A percentile compares a stretch with the other conserved stretches of the same genome.
These are phyloP conservation scores for Phocides pigmalion DNA, from an alignment of 1,140 invertebrate species.

Conservation along the genomic window DNA sequence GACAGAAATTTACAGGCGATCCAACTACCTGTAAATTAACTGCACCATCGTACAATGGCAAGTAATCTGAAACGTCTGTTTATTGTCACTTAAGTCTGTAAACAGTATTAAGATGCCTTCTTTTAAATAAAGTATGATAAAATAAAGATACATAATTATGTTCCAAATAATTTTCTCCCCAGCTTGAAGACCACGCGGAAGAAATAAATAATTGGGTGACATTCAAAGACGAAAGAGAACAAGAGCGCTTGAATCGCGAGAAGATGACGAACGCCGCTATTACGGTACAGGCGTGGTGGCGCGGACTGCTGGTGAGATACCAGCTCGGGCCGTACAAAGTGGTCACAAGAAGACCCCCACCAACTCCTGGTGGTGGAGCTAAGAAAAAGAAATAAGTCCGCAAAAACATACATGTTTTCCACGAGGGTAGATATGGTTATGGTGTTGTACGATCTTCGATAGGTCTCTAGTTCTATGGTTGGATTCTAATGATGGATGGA, in stretches of 20 bases:
- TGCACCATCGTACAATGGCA: too few relatives aligned
- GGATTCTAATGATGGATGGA: too few relatives aligned
- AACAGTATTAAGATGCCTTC: too few relatives aligned
- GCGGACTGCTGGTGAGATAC: slow-evolving; percentile 86
- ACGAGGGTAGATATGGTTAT: too few relatives aligned
- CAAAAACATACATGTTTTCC: too few relatives aligned
- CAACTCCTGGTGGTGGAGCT: slow-evolving; percentile 6
- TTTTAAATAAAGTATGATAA: too few relatives aligned
- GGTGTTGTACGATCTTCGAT: too few relatives aligned
- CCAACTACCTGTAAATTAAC: too few relatives aligned
- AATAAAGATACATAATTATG: neutral
- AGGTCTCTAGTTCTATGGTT: too few relatives aligned
- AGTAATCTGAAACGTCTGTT: too few relatives aligned
- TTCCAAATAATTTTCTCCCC: neutral
- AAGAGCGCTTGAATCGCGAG: slow-evolving; percentile 44
- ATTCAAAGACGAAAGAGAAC: slow-evolving; percentile 57
- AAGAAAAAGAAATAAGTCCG: slow-evolving; percentile 45
- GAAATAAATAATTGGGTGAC: slow-evolving; percentile 49
- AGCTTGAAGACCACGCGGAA: slow-evolving; percentile 48
- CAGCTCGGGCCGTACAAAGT: slow-evolving; percentile 84
- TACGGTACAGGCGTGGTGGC: slow-evolving; percentile 87
- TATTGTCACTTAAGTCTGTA: too few relatives aligned
- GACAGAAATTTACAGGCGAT: too few relatives aligned
- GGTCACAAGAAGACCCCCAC: slow-evolving; percentile 63
- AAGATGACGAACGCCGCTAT: slow-evolving; percentile 57